Evolutionary conservation across 1,140 invertebrate genomes (phyloP), one percentile per base, ranked within the genome.

Genomic region (Brachionus sp.): DNA sequence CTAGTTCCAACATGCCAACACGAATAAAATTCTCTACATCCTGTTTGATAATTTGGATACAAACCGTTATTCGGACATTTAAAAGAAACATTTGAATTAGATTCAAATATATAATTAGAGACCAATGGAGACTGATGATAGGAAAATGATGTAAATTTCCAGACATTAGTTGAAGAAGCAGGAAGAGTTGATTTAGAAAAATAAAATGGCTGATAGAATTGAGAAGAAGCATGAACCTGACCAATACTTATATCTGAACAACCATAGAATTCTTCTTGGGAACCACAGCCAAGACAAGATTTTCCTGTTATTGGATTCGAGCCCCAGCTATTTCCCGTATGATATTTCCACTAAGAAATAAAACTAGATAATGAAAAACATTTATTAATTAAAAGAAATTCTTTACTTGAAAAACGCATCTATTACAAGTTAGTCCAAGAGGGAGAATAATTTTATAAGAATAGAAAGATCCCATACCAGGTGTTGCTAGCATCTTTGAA

Each of bases 321-420:
- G 16, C 84, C 84, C 84, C 84, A 84, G 35, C 53, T 82, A 80
- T 84, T 84, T 19, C 83, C 84, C 39, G 83, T 50, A 64, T 50
- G 66, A 29, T 82, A 46, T 5, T 64, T 57, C 78, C 78, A 82
- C 88, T 75, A 19, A 5, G 23, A 46, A 25, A 42, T 9, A 70
- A 75, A 75, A 10, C 10, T 3, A 4, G 23, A 33, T 12, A 44
- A 23, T 23, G 12, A 44, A 6, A 23, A 16, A 39, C 16, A 73
- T 23, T 13, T 84, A 10, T 5, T 73, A 1, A 23, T 6, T 25
- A 75, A 42, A 57, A 9, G 3, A 19, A 19, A 19, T 23, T 0
- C 19, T 23, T 35, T 10, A 53, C 53, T 13, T 88, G 88, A 33
- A 89, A 85, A 5, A 88, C 86, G 84, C 88, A 89, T 25, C 85